These are phyloP conservation scores for Rhipidura dahli DNA, from an alignment of 2,113 vertebrate species.

Conservation along the genomic window DNA sequence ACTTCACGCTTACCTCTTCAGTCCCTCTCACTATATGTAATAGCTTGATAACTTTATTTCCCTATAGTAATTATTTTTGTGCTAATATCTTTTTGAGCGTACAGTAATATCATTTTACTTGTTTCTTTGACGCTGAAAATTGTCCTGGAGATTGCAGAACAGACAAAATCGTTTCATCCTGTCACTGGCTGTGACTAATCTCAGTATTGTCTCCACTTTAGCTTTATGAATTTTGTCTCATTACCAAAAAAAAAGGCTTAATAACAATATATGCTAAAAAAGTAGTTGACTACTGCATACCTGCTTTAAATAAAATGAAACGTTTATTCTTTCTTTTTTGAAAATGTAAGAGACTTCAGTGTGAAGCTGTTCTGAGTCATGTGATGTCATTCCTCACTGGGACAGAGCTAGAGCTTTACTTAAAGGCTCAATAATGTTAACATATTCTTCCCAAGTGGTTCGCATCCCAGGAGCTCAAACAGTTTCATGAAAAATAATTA, in stretches of 20 bases:
- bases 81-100: background rate
- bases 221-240: background rate
- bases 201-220: background rate
- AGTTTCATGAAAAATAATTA: background rate
- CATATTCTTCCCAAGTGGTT: background rate
- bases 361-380: background rate
- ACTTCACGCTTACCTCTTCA: background rate
- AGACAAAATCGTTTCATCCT: background rate
- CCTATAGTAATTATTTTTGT: background rate
- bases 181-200: background rate
- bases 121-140: slow-evolving; percentile 12
- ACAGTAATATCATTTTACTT: background rate
- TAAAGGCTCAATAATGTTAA: background rate
- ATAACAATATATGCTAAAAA: background rate
- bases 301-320: background rate
- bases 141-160: background rate
- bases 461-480: background rate
- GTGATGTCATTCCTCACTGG: background rate
- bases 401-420: background rate
- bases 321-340: background rate
- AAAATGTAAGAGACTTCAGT: background rate
- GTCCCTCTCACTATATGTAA: background rate
- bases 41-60: background rate
- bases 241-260: background rate
- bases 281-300: background rate